Evolutionary conservation across 2,113 vertebrate genomes (phyloP), one percentile per base, ranked within the genome.

Genomic region (Antigone vipio): DNA sequence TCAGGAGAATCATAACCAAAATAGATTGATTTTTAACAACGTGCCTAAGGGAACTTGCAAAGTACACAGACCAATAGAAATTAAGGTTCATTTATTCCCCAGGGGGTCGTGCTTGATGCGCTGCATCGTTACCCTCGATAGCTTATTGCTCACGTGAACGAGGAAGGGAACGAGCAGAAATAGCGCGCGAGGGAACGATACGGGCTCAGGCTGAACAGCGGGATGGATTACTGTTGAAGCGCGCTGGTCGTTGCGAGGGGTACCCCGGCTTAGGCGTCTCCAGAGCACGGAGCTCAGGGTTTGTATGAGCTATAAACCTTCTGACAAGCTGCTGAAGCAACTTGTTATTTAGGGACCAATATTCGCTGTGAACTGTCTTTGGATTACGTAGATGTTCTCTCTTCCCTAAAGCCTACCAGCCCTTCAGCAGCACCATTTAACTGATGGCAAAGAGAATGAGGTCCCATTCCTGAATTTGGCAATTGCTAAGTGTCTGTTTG

Each of bases 21-120:
- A 79, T 40, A 91, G 74, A 82, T 85, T 88, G 66, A 81, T 96
- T 95, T 95, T 95, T 79, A 27, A 74, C 96, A 96, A n/a, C 9
- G 4, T n/a, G 84, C 34, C 6, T 2, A 85, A 64, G 72, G 49
- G 90, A 92, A 73, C 81, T 84, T 85, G 35, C 9, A 14, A 86
- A 88, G 40, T 14, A 40, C 29, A 44, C 24, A 82, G 81, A 86
- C 75, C 68, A 87, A 93, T 58, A 69, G 63, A 49, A 96, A 90
- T 67, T 35, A 78, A 63, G 49, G 49, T 91, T 89, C 0, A 0
- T 52, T 88, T 74, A 24, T 92, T 89, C 68, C 67, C 75, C 55
- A 75, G 6, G 20, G 63, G 42, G 38, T 16, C 5, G 30, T 81
- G 79, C 71, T 88, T 85, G 45, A 4, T 69, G 85, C 83, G 35